A percentile compares a stretch with the other conserved stretches of the same genome.
Conservation (phyloP, 2,113 vertebrate species). For the Corapipo altera region DNA sequence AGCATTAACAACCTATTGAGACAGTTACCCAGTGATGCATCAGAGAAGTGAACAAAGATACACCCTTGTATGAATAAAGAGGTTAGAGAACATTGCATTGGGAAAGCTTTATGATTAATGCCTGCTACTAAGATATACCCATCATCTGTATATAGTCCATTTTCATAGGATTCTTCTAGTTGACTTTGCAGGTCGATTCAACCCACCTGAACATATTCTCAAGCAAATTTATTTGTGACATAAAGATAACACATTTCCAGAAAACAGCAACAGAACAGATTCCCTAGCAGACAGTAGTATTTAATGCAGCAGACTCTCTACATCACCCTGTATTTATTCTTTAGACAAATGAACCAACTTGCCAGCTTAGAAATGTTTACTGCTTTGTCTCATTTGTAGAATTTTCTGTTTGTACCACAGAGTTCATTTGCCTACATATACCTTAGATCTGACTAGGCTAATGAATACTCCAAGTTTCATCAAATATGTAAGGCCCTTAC, state of each 20-base stretch:
- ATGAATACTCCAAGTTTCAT: neutral
- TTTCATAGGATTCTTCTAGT: neutral
- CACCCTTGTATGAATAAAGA: neutral
- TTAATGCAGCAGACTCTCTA: neutral
- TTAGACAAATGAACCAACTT: neutral
- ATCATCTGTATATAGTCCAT: neutral
- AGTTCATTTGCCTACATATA: neutral
- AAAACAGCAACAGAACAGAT: neutral
- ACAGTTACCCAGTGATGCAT: neutral
- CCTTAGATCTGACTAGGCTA: neutral
- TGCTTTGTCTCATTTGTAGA: neutral
- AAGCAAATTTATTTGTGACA: neutral
- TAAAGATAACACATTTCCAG: neutral
- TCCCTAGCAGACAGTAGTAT: neutral
- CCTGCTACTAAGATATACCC: neutral
- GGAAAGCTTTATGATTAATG: neutral
- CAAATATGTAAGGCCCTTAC: neutral
- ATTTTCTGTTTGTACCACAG: neutral
- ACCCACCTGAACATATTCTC: neutral
- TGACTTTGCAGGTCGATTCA: neutral
- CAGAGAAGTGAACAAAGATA: neutral
- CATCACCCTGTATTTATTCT: neutral
- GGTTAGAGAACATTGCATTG: neutral
- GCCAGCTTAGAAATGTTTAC: neutral
- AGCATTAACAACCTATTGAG: neutral